Conservation (phyloP, 2,888 invertebrate species). For the Caenorhabditis zanzibari region DNA sequence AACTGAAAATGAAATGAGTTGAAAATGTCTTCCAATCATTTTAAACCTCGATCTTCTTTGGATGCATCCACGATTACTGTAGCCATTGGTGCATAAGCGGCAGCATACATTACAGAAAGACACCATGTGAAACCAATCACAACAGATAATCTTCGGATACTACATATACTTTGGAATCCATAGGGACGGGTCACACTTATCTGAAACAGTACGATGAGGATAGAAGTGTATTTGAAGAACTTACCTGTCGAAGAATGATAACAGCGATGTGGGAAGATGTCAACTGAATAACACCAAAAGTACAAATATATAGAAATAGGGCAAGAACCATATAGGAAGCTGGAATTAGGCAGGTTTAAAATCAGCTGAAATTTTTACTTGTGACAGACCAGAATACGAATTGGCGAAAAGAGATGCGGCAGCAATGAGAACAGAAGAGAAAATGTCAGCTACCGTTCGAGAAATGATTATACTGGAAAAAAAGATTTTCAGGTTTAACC, state of each 20-base stretch:
- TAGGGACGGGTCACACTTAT: conserved; percentile 74
- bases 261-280: conserved; percentile 74
- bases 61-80: conserved; percentile 70
- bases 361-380: not conserved
- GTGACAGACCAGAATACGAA: conserved; percentile 50
- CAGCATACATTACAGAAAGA: conserved; percentile 69
- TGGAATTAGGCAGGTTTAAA: conserved; percentile 21
- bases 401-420: conserved; percentile 70
- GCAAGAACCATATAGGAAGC: conserved; percentile 75
- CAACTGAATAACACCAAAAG: conserved; percentile 75
- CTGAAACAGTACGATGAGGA: conserved; percentile 46
- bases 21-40: not conserved
- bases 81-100: conserved; percentile 71
- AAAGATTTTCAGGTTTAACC: not conserved
- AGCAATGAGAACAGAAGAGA: conserved; percentile 69
- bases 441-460: conserved; percentile 69
- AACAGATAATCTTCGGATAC: conserved; percentile 64
- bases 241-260: conserved; percentile 75
- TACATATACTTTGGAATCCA: conserved; percentile 72
- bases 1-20: conserved; percentile 63
- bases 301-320: conserved; percentile 75
- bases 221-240: not conserved
- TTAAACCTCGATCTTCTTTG: conserved; percentile 51
- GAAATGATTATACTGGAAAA: conserved; percentile 70
- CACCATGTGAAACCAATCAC: conserved; percentile 68